Conservation (phyloP, 2,888 invertebrate species). For the Xiphydria camelus region DNA sequence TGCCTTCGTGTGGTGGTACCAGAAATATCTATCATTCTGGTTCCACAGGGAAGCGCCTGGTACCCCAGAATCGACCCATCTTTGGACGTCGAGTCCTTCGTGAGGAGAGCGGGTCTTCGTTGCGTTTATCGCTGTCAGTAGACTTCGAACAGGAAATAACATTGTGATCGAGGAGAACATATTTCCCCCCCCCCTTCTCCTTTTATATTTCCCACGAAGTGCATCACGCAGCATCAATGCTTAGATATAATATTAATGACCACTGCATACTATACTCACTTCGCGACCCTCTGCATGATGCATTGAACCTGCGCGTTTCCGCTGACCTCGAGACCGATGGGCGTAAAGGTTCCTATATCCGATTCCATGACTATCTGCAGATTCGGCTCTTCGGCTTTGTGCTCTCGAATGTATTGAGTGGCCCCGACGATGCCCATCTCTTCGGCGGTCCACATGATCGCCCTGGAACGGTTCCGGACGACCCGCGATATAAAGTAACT, state of each 20-base stretch:
- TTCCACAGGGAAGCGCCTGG: constrained; percentile 73
- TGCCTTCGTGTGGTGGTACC: constrained; percentile 78
- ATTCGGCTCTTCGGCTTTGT: constrained; percentile 62
- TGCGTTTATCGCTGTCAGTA: constrained; percentile 71
- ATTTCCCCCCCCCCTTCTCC: too few species aligned
- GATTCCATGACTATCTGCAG: constrained; percentile 82
- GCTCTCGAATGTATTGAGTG: constrained; percentile 65
- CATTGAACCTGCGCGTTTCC: constrained; percentile 67
- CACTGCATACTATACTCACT: constrained; percentile 53
- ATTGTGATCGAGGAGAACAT: too few species aligned
- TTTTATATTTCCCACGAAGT: too few species aligned
- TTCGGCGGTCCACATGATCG: constrained; percentile 82
- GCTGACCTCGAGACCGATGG: constrained; percentile 70
- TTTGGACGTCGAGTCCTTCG: constrained; percentile 70
- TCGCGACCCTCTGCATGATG: constrained; percentile 70
- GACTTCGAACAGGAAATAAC: not conserved
- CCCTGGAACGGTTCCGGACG: too few species aligned
- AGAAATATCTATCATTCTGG: constrained; percentile 71
- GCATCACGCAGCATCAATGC: too few species aligned
- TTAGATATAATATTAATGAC: too few species aligned
- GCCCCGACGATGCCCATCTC: constrained; percentile 75
- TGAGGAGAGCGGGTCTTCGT: constrained; percentile 61
- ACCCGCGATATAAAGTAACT: too few species aligned
- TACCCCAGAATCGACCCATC: constrained; percentile 66
- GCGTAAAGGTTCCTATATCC: constrained; percentile 80